Base-by-base conservation (phyloP, 2,113 vertebrate genomes). In the Clarias batrachus region DNA sequence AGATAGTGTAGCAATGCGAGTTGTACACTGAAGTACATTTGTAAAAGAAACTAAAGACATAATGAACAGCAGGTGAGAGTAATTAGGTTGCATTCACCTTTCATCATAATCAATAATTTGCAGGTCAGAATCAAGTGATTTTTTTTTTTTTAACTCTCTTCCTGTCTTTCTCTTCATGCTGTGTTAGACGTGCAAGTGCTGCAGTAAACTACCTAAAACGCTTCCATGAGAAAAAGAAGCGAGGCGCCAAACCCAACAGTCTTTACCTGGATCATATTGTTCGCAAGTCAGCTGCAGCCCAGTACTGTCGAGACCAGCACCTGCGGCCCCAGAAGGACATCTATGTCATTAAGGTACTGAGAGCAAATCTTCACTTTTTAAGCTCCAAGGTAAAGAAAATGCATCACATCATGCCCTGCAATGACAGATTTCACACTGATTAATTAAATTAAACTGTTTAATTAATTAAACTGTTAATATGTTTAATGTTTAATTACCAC, bases 221-320 rank as follows among this genome's bases (percentile, higher is more conserved):
- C 81, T 99, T 99, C 91, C 98, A 99, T 0, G 98, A 99, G 93
- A 98, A 97, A 95, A 99, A 99, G 94, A 99, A 98, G 92, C 96
- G 95, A 90, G 98, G 98, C 68, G 94, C 96, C 87, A 99, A 97
- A 89, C 97, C 98, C n/a, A 94, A 96, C 89, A 99, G 98, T 90
- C 97, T 99, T 37, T 98, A 99, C 90, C 93, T 99, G 94, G 98
- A 99, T 93, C 97, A 97, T 91, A 97, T 99, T 92, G 94, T 99
- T 91, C 97, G 98, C 93, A 99, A 99, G 93, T 96, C 97, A 1
- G 94, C 96, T 86, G 95, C 96, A 27, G 95, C 95, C 0, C 96
- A 96, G 48, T 96, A 94, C 89, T 97, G 96, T 91, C 95, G 96
- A 90, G 98, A 99, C 92, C 96, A 97, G 0, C 96, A 98, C 92